Conservation (phyloP, 2,888 invertebrate genomes). For the Drosophila prostipennis region DNA sequence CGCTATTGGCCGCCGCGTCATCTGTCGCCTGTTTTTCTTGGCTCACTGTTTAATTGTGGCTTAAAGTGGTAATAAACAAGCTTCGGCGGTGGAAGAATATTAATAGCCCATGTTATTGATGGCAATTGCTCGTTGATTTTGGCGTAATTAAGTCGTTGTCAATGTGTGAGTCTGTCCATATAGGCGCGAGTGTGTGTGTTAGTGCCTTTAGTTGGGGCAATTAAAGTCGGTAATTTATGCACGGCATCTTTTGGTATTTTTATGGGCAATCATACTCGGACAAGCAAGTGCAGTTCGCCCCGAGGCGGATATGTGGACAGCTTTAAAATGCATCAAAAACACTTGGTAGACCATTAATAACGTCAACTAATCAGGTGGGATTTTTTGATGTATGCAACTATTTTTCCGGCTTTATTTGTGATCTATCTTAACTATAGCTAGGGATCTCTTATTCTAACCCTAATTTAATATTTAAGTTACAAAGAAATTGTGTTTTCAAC, state of each 20-base stretch:
- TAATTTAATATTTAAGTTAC: no score
- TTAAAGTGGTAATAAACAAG: conserved; percentile 77
- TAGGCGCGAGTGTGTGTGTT: not conserved
- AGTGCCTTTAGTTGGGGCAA: conserved; percentile 9
- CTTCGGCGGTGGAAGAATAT: conserved; percentile 70
- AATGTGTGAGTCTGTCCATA: conserved; percentile 18
- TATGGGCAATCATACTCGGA: conserved; percentile 33
- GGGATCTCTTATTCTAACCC: not conserved
- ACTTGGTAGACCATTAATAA: conserved; percentile 17
- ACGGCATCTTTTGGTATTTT: conserved; percentile 43
- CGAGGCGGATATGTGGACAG: conserved; percentile 20
- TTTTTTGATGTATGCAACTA: not conserved
- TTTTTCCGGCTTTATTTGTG: not conserved
- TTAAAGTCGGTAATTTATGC: conserved; percentile 56
- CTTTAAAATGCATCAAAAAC: conserved; percentile 21
- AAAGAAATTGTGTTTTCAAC: no score
- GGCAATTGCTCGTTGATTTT: conserved; percentile 81
- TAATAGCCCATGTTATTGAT: conserved; percentile 81
- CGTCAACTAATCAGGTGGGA: not conserved
- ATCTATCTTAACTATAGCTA: not conserved
- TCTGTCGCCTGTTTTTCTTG: conserved; percentile 55
- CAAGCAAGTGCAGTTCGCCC: conserved; percentile 27
- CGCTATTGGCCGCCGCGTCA: conserved; percentile 46
- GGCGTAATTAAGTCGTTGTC: conserved; percentile 82
- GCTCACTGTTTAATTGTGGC: conserved; percentile 75